Evolutionary conservation across 2,888 invertebrate species (phyloP).

Genomic region (Drosophila kanekoi): DNA sequence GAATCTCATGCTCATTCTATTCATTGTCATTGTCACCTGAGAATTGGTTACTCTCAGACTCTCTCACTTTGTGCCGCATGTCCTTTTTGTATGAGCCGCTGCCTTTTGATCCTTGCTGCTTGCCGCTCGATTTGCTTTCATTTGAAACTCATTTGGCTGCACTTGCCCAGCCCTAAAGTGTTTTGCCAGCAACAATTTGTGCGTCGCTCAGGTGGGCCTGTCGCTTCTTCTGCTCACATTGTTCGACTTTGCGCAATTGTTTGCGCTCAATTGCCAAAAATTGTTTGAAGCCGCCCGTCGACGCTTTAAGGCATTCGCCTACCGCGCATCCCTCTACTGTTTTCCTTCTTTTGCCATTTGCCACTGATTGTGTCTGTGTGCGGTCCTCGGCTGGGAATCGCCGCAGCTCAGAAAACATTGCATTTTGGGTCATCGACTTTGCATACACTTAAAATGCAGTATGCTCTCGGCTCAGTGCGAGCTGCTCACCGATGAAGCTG

Average conservation of each 20-base stretch:
- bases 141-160: slow-evolving; percentile 77
- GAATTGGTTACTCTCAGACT: slow-evolving; percentile 20
- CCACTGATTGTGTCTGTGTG: slow-evolving; percentile 38
- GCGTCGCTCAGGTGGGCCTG: slow-evolving; percentile 35
- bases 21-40: slow-evolving; percentile 68
- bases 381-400: slow-evolving; percentile 63
- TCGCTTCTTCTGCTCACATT: slow-evolving; percentile 22
- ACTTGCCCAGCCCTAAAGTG: slow-evolving; percentile 75
- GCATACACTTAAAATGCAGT: slow-evolving; percentile 71
- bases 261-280: slow-evolving; percentile 72
- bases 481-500: slow-evolving; percentile 14
- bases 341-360: slow-evolving; percentile 6
- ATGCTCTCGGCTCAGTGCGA: slow-evolving; percentile 26
- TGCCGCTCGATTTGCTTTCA: slow-evolving; percentile 75
- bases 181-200: slow-evolving; percentile 63
- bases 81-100: slow-evolving; percentile 45
- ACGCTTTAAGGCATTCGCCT: slow-evolving; percentile 22
- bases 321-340: neutral
- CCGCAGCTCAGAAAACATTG: slow-evolving; percentile 62
- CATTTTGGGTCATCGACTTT: slow-evolving; percentile 64
- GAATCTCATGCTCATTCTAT: slow-evolving; percentile 16
- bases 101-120: slow-evolving; percentile 46
- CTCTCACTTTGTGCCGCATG: slow-evolving; percentile 13
- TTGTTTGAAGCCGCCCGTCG: slow-evolving; percentile 47
- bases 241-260: slow-evolving; percentile 55